Percentiles rank a stretch among this genome's conserved stretches.
Evolutionary conservation across 2,888 invertebrate genomes (phyloP).

Genomic region (Leptura quadrifasciata): DNA sequence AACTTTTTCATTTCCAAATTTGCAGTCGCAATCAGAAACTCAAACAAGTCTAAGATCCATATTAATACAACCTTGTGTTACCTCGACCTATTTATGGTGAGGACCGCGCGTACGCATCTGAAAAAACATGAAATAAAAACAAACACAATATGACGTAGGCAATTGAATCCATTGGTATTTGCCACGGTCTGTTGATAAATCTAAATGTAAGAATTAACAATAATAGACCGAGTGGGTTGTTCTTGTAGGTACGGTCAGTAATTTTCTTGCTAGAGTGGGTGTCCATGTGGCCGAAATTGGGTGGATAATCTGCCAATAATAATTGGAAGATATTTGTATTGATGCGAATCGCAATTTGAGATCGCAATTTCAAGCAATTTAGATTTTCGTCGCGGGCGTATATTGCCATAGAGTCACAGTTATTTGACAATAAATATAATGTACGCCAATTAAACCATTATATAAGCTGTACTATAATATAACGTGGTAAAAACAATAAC

Average conservation of each 20-base stretch:
- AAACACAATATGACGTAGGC: slow-evolving; percentile 28
- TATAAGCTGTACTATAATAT: too few relatives aligned
- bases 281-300: slow-evolving; percentile 41
- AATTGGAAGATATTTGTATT: slow-evolving; percentile 21
- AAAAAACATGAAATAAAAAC: slow-evolving; percentile 14
- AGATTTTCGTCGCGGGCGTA: slow-evolving; percentile 22
- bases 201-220: slow-evolving; percentile 7
- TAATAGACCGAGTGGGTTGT: slow-evolving; percentile 22
- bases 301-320: slow-evolving; percentile 23
- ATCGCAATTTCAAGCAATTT: slow-evolving; percentile 29
- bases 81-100: slow-evolving; percentile 45
- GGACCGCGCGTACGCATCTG: slow-evolving; percentile 20
- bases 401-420: background rate
- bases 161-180: slow-evolving; percentile 11
- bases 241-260: slow-evolving; percentile 61
- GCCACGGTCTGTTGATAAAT: slow-evolving; percentile 27
- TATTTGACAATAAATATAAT: background rate
- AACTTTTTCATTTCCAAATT: slow-evolving; percentile 2
- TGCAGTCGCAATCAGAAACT: background rate
- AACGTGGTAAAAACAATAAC: too few relatives aligned
- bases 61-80: slow-evolving; percentile 28
- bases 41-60: slow-evolving; percentile 20
- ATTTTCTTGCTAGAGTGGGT: slow-evolving; percentile 58
- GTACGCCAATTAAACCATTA: background rate
- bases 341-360: slow-evolving; percentile 25